Evolutionary conservation across 1,140 invertebrate species (phyloP).

Genomic region (Drosophila azteca): DNA sequence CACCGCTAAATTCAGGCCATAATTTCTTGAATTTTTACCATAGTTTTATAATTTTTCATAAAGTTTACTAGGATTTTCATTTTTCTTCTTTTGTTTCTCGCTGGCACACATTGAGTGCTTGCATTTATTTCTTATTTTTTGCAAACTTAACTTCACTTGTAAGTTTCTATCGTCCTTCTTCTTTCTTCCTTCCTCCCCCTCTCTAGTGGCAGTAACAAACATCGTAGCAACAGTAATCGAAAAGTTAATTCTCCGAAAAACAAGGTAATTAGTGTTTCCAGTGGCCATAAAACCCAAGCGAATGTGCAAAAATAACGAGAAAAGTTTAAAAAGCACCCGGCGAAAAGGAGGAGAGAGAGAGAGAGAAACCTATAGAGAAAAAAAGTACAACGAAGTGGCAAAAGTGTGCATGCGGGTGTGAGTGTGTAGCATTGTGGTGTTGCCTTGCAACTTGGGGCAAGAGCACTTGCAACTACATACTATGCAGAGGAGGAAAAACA

Average conservation of each 20-base stretch:
- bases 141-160: conserved; percentile 67
- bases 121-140: conserved; percentile 41
- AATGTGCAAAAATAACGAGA: conserved; percentile 81
- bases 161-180: conserved; percentile 36
- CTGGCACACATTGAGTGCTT: conserved; percentile 48
- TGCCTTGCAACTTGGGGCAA: too few species aligned
- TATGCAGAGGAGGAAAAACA: conserved; percentile 51
- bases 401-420: conserved; percentile 46
- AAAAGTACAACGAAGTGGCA: conserved; percentile 25
- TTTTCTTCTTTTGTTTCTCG: conserved; percentile 3
- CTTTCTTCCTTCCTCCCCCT: not conserved
- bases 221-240: conserved; percentile 73
- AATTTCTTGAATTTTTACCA: conserved; percentile 36
- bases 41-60: conserved; percentile 63
- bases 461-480: conserved; percentile 19
- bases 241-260: conserved; percentile 82
- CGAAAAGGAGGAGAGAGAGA: conserved; percentile 39
- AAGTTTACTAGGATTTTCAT: conserved; percentile 23
- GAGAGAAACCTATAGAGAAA: not conserved
- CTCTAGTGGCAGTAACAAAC: conserved; percentile 36
- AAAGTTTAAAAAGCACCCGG: conserved; percentile 72
- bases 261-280: conserved; percentile 79
- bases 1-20: not conserved
- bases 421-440: conserved; percentile 51
- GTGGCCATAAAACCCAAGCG: conserved; percentile 78